Conservation (phyloP, 2,888 invertebrate species). For the Brachylomia viminalis region DNA sequence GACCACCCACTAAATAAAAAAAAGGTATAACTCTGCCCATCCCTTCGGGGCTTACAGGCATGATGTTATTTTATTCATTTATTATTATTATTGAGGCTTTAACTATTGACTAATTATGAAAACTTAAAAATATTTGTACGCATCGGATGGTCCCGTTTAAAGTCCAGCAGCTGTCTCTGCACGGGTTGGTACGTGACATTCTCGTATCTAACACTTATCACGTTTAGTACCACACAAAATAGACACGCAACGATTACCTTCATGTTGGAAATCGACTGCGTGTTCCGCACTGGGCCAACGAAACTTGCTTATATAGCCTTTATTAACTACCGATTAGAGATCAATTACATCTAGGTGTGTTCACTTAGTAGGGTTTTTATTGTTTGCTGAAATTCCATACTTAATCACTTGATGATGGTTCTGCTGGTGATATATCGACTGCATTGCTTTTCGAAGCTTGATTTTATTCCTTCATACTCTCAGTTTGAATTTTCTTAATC, state of each 20-base stretch:
- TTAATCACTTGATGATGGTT: not conserved
- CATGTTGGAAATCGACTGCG: constrained; percentile 44
- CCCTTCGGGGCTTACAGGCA: too few relatives aligned
- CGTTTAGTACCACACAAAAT: constrained; percentile 28
- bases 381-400: not conserved
- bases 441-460: not conserved
- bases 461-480: not conserved
- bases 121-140: not conserved
- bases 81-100: not conserved
- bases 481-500: not conserved
- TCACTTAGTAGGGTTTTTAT: not conserved
- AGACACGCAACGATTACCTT: constrained; percentile 41
- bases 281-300: not conserved
- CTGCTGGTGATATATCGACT: not conserved
- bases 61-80: not conserved
- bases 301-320: constrained; percentile 28
- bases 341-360: not conserved
- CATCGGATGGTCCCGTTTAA: constrained; percentile 73
- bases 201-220: constrained; percentile 38
- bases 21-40: too few relatives aligned
- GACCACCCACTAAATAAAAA: too few relatives aligned
- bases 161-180: constrained; percentile 72
- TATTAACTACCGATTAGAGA: not conserved
- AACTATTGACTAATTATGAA: not conserved
- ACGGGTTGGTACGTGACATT: constrained; percentile 67